A percentile compares a stretch with the other conserved stretches of the same genome.
These are phyloP conservation scores for Incurvaria masculella DNA, from an alignment of 2,888 invertebrate genomes.

Conservation along the genomic window DNA sequence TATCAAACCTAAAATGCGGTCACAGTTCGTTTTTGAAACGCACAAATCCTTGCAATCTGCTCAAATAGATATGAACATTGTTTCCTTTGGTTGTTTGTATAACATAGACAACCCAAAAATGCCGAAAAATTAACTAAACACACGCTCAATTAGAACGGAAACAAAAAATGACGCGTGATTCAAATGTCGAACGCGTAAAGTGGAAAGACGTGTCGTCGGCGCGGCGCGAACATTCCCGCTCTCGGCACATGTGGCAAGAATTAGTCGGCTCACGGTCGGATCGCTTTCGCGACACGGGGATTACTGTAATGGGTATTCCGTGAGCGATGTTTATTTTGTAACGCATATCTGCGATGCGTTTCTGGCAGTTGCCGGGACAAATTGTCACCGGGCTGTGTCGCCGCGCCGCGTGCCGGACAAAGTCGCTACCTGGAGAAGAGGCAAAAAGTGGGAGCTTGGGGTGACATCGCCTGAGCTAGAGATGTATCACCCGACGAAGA, in stretches of 20 bases:
- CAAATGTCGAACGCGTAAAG: conserved; percentile 16
- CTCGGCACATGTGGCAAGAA: conserved; percentile 41
- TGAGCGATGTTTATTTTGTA: conserved; percentile 48
- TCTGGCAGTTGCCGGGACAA: conserved; percentile 25
- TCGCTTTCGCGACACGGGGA: conserved; percentile 32
- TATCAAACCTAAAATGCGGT: too few species aligned
- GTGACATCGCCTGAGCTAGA: too few species aligned
- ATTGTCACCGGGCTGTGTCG: conserved; percentile 43
- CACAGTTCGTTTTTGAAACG: too few species aligned
- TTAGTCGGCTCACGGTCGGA: conserved; percentile 31
- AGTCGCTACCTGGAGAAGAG: too few species aligned
- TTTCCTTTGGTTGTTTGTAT: too few species aligned
- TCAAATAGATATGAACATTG: too few species aligned
- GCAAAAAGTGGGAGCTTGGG: too few species aligned
- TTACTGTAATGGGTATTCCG: conserved; percentile 49
- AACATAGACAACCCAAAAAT: too few species aligned
- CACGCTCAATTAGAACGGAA: conserved; percentile 2
- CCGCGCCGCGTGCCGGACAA: too few species aligned
- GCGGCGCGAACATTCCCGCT: conserved; percentile 26
- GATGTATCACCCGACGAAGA: too few species aligned
- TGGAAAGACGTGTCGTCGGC: conserved; percentile 4
- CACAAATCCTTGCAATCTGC: too few species aligned
- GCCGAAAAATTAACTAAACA: too few species aligned
- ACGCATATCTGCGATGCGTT: conserved; percentile 38
- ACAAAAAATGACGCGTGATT: conserved; percentile 14